Evolutionary conservation across 2,797 vertebrate species (phyloP).

Genomic region (Platalea minor): DNA sequence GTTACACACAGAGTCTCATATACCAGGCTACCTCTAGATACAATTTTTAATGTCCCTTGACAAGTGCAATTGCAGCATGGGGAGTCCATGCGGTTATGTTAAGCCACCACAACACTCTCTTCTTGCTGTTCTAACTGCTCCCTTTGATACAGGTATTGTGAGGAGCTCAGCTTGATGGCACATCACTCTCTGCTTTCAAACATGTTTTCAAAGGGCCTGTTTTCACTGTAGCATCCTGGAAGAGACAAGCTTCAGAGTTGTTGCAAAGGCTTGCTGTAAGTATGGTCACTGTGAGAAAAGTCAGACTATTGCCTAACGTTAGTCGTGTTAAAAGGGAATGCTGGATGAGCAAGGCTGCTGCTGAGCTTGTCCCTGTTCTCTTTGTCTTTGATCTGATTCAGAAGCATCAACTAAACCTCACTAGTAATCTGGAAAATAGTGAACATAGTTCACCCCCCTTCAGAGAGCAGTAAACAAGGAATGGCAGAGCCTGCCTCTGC

Average conservation of each 20-base stretch:
- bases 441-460: not conserved
- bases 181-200: not conserved
- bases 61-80: not conserved
- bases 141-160: not conserved
- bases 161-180: slow-evolving; percentile 17
- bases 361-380: not conserved
- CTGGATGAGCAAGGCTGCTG: slow-evolving; percentile 14
- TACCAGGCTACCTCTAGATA: not conserved
- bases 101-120: not conserved
- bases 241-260: not conserved
- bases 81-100: not conserved
- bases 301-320: not conserved
- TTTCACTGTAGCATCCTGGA: not conserved
- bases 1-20: not conserved
- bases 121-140: not conserved
- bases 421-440: not conserved
- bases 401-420: not conserved
- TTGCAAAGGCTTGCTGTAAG: not conserved
- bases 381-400: slow-evolving; percentile 5
- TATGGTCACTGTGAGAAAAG: slow-evolving; percentile 22
- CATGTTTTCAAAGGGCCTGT: not conserved
- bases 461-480: not conserved
- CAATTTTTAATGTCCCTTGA: not conserved
- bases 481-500: not conserved
- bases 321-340: not conserved